phyloP scores from a whole-genome alignment of 92 coral and sea anemone species.

The Porites lobata region DNA sequence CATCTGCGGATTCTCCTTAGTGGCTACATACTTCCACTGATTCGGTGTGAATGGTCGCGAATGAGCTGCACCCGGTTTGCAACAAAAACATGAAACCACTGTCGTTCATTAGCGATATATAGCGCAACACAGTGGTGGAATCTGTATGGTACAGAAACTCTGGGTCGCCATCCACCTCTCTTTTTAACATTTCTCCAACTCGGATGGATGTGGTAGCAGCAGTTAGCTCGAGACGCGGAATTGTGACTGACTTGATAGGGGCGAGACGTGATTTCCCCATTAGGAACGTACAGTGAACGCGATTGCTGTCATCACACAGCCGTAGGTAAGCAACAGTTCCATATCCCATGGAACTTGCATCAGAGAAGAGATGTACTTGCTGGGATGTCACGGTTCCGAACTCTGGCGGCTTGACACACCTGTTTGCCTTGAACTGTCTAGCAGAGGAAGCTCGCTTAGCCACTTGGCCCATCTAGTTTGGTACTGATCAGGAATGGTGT shows the following conservation, averaged over 20 bases:
- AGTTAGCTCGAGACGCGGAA: slow-evolving; percentile 62
- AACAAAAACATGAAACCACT: too few species aligned
- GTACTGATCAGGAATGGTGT: slow-evolving; percentile 51
- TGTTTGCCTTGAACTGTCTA: slow-evolving; percentile 52
- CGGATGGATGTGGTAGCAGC: slow-evolving; percentile 56
- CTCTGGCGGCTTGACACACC: slow-evolving; percentile 59
- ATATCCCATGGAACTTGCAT: slow-evolving; percentile 59
- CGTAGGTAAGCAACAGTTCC: slow-evolving; percentile 68
- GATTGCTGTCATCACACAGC: slow-evolving; percentile 14
- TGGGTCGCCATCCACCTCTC: slow-evolving; percentile 1
- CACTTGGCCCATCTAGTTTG: slow-evolving; percentile 61
- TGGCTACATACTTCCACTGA: too few species aligned
- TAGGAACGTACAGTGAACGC: slow-evolving; percentile 52
- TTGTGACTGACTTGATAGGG: slow-evolving; percentile 49
- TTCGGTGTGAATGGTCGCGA: too few species aligned
- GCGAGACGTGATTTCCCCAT: slow-evolving; percentile 68
- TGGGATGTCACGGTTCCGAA: slow-evolving; percentile 59
- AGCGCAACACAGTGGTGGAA: too few species aligned
- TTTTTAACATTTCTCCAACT: slow-evolving; percentile 24
- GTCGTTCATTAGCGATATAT: too few species aligned
- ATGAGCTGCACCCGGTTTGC: too few species aligned
- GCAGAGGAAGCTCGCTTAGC: slow-evolving; percentile 51
- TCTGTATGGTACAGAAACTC: slow-evolving; percentile 41
- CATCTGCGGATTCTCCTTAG: too few species aligned
- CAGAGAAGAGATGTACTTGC: slow-evolving; percentile 55